Evolutionary conservation across 2,797 vertebrate genomes (phyloP).

Genomic region (Mormyrops attenuatus): DNA sequence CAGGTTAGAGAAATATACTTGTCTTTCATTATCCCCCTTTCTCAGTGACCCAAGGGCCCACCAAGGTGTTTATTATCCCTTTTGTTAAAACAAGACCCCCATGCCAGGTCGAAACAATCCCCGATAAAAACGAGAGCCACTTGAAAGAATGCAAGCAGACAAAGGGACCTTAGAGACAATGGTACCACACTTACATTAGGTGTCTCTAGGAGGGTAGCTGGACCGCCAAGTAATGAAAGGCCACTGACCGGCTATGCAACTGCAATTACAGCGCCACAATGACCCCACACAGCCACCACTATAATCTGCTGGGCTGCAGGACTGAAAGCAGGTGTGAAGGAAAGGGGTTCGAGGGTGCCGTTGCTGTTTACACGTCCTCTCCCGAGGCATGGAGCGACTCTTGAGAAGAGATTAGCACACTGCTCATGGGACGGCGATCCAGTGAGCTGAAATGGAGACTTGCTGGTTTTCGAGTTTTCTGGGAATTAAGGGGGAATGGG

Average conservation of each 20-base stretch:
- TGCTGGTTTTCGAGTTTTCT: constrained; percentile 20
- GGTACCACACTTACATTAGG: constrained; percentile 37
- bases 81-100: constrained; percentile 29
- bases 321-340: constrained; percentile 37
- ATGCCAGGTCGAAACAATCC: constrained; percentile 26
- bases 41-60: constrained; percentile 13
- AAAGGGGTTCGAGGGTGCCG: constrained; percentile 5
- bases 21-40: constrained; percentile 13
- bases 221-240: constrained; percentile 41
- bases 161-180: constrained; percentile 33
- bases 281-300: constrained; percentile 25
- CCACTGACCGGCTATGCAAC: constrained; percentile 34
- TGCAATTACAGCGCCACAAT: constrained; percentile 39
- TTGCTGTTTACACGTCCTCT: neutral
- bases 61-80: constrained; percentile 27
- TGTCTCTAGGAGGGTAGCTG: constrained; percentile 32
- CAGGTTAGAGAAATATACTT: constrained; percentile 17
- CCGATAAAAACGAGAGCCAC: constrained; percentile 30
- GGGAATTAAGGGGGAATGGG: constrained; percentile 21
- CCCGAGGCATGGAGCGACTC: constrained; percentile 21
- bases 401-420: constrained; percentile 26
- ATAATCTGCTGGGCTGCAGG: constrained; percentile 23
- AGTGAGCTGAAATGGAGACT: constrained; percentile 18
- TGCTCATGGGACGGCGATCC: constrained; percentile 14
- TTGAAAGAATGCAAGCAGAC: constrained; percentile 35